These are phyloP conservation scores for Leptopilina syphax DNA, from an alignment of 2,888 invertebrate species.

Conservation along the genomic window DNA sequence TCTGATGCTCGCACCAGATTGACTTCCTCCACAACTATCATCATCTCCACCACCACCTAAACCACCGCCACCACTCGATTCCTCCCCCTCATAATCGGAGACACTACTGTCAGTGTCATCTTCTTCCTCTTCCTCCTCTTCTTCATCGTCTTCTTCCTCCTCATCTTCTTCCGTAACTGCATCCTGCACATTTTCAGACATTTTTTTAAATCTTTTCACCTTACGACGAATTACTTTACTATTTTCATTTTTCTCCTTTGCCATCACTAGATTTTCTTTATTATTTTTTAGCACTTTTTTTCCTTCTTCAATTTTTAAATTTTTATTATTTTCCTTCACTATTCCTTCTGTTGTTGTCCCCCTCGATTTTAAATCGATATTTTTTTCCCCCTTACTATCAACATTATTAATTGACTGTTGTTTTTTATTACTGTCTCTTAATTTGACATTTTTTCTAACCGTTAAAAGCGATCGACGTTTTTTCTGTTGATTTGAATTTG, in stretches of 20 bases:
- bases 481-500: background rate
- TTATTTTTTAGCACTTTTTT: no score
- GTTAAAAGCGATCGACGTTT: background rate
- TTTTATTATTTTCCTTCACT: no score
- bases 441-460: background rate
- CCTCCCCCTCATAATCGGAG: conserved; percentile 73
- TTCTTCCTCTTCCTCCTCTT: conserved; percentile 53
- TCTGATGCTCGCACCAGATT: conserved; percentile 73
- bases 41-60: conserved; percentile 64
- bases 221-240: background rate
- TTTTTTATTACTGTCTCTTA: background rate
- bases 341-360: no score
- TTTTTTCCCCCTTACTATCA: background rate
- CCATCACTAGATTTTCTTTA: no score
- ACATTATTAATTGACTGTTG: background rate
- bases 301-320: no score
- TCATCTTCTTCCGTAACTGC: conserved; percentile 69
- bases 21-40: conserved; percentile 72
- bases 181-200: conserved; percentile 59
- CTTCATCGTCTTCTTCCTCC: no score
- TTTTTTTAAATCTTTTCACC: conserved; percentile 16
- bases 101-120: conserved; percentile 74
- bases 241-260: background rate
- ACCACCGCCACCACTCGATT: conserved; percentile 73
- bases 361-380: background rate